Percentiles rank a stretch among this genome's conserved stretches.
phyloP scores from a whole-genome alignment of 2,888 invertebrate species.

The Himalopsyche japonica region DNA sequence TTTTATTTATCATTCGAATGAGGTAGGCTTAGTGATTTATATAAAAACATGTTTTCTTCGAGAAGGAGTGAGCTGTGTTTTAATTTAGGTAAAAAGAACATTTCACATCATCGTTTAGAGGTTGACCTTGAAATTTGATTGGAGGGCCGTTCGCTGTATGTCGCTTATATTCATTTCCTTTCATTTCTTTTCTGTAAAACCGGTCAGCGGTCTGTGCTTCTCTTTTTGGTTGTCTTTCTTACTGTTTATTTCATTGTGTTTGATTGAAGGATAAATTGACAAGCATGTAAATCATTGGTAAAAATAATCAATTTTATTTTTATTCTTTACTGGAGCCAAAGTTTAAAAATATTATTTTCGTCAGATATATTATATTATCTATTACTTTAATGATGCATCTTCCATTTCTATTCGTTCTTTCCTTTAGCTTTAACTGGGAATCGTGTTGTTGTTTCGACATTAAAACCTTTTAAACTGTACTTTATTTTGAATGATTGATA shows the following conservation, averaged over 20 bases:
- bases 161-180: not conserved
- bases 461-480: not conserved
- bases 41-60: not conserved
- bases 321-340: not conserved
- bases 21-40: too few relatives aligned
- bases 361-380: not conserved
- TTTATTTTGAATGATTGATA: not conserved
- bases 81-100: not conserved
- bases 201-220: not conserved
- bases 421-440: not conserved
- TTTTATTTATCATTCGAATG: too few relatives aligned
- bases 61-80: not conserved
- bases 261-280: not conserved
- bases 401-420: not conserved
- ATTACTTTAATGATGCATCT: not conserved
- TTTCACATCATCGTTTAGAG: not conserved
- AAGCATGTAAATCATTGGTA: not conserved
- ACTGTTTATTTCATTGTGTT: not conserved
- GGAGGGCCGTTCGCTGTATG: slow-evolving; percentile 1
- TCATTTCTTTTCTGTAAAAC: not conserved
- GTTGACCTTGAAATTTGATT: not conserved
- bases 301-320: not conserved
- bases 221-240: not conserved
- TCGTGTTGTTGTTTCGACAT: not conserved
- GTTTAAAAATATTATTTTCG: not conserved